Evolutionary conservation across 1,140 invertebrate species (phyloP), one percentile per base, ranked within the genome.

Genomic region (Brachionus plicatilis): DNA sequence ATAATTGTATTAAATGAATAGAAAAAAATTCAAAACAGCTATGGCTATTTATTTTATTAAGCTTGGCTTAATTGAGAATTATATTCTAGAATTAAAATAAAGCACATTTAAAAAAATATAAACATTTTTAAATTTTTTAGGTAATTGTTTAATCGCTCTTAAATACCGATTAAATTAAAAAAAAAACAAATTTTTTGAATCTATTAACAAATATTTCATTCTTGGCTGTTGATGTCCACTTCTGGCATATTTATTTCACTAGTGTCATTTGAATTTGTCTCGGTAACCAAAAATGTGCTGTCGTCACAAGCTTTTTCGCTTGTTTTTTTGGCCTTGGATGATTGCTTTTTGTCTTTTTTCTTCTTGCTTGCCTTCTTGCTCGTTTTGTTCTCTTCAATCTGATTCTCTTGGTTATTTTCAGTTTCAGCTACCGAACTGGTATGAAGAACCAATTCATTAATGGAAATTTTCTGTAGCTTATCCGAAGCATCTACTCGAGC

Each of bases 241-340:
- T 76, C 43, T 50, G 24, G 43, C 17, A 50, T 27, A 50, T 50
- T 76, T 27, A 29, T n/a, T 76, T 76, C 72, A 27, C 43, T 76
- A 76, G 17, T 72, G 20, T 76, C 45, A 76, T 76, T 76, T 76
- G 72, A 76, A 27, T 76, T 76, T 12, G 72, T 50, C 11, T 76
- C 72, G 27, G 14, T 14, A n/a, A 76, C 72, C 7, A 76, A 76
- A 27, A 50, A 29, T 12, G 17, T 76, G 47, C 47, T 76, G 33
- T 76, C 72, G 11, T 76, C 72, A 27, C 20, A 50, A 76, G 33
- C 12, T 50, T 50, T 76, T 1, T 76, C 20, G 11, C 11, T 50
- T 27, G 43, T 7, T 47, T 76, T 76, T 24, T 50, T 76, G n/a
- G 8, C 2, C 12, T 76, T 76, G 4, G 43, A 37, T 3, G n/a